Conservation (phyloP, 2,797 vertebrate genomes). For the Hybognathus amarus region DNA sequence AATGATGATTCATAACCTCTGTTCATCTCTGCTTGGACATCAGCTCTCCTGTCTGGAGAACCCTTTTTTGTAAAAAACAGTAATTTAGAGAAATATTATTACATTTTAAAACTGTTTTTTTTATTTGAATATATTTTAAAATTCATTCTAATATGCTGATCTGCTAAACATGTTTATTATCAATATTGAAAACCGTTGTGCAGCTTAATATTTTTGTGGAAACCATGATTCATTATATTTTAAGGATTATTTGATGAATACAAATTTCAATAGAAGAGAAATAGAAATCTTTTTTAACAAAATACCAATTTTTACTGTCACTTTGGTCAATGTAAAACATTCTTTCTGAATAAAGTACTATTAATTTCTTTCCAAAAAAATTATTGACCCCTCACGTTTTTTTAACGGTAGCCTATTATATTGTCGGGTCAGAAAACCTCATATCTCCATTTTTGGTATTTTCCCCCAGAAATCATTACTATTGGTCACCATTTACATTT, state of each 20-base stretch:
- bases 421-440: too few relatives aligned
- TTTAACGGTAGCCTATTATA: not conserved
- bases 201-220: not conserved
- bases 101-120: too few relatives aligned
- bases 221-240: not conserved
- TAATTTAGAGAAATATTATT: not conserved
- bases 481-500: not conserved
- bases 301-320: too few relatives aligned
- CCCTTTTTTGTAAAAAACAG: not conserved
- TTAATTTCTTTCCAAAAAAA: not conserved
- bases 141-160: not conserved
- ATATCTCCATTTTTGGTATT: too few relatives aligned
- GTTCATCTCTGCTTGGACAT: not conserved
- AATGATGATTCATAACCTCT: slow-evolving; percentile 16
- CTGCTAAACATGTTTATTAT: not conserved
- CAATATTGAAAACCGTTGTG: not conserved
- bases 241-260: too few relatives aligned
- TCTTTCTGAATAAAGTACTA: too few relatives aligned
- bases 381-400: not conserved
- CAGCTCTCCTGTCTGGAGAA: not conserved
- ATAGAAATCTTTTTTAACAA: too few relatives aligned
- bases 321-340: not conserved
- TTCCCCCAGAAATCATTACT: not conserved
- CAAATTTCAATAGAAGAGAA: too few relatives aligned
- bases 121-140: too few relatives aligned